phyloP scores from a whole-genome alignment of 2,113 vertebrate genomes.

The Mystacornis crossleyi region DNA sequence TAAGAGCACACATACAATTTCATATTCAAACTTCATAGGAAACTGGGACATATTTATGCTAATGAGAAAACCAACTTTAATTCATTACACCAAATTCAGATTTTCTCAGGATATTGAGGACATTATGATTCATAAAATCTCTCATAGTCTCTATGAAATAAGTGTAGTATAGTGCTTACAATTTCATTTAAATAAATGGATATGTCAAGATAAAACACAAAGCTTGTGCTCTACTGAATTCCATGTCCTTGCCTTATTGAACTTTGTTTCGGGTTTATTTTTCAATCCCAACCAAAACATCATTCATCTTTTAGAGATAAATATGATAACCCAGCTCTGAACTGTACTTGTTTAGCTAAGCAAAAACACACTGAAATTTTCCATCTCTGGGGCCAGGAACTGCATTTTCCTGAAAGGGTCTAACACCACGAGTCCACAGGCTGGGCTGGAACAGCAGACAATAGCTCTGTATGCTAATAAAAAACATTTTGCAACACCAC shows the following conservation, averaged over 20 bases:
- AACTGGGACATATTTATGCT: not conserved
- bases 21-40: not conserved
- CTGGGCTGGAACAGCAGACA: slow-evolving; percentile 7
- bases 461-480: slow-evolving; percentile 9
- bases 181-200: not conserved
- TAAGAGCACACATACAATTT: not conserved
- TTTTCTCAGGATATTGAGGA: not conserved
- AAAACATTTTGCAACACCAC: slow-evolving; percentile 9
- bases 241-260: not conserved
- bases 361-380: not conserved
- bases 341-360: slow-evolving; percentile 11
- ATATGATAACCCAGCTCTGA: slow-evolving; percentile 23
- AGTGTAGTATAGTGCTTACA: not conserved
- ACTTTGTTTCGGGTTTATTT: slow-evolving; percentile 4
- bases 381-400: not conserved
- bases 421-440: slow-evolving; percentile 6
- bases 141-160: not conserved
- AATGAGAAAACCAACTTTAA: not conserved
- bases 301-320: not conserved
- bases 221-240: not conserved
- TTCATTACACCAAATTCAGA: not conserved
- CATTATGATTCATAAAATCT: not conserved
- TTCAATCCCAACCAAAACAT: slow-evolving; percentile 24
- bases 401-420: not conserved
- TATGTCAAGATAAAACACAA: not conserved